Evolutionary conservation across 2,888 invertebrate species (phyloP), one percentile per base, ranked within the genome.

Genomic region (Pachydiplax longipennis): DNA sequence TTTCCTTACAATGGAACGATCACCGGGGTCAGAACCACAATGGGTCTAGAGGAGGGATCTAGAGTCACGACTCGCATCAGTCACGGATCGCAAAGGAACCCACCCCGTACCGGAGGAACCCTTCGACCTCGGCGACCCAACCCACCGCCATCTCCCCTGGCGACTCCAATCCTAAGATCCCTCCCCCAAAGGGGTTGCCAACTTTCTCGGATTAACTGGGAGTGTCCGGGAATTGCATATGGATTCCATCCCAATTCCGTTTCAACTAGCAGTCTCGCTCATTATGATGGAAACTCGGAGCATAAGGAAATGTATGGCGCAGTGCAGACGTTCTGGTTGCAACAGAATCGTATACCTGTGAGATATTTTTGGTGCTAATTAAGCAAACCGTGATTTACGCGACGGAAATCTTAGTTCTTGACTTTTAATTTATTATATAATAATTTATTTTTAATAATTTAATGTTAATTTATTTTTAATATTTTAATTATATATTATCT

Each of bases 1-100:
- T 82, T 82, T 82, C 82, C 82, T 82, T 82, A 82, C 82, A 82
- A 82, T 82, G 82, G 82, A 58, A 83, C 83, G 83, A 83, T 53
- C 83, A 53, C 83, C 18, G 83, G 82, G 83, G 83, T 83, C 83
- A 83, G 58, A 83, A 83, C 83, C 83, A 83, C 83, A 83, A 83
- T 83, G 83, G 83, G 48, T 53, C 25, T 22, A 83, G 82, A n/a
- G 82, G 82, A 82, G n/a, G 44, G 53, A 81, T 81, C 81, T 81
- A 22, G 81, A 48, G 53, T 83, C 83, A 83, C 83, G 83, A 83
- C 53, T 83, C 83, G 83, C 83, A 83, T 83, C 83, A 83, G 83
- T 83, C 83, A 83, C 83, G 83, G 83, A 83, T 83, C 83, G 53
- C 83, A 25, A n/a, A 65, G 25, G 73, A 31, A 31, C 25, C n/a